A percentile compares a stretch with the other conserved stretches of the same genome.
phyloP scores from a whole-genome alignment of 2,113 vertebrate genomes.

The Castor canadensis region DNA sequence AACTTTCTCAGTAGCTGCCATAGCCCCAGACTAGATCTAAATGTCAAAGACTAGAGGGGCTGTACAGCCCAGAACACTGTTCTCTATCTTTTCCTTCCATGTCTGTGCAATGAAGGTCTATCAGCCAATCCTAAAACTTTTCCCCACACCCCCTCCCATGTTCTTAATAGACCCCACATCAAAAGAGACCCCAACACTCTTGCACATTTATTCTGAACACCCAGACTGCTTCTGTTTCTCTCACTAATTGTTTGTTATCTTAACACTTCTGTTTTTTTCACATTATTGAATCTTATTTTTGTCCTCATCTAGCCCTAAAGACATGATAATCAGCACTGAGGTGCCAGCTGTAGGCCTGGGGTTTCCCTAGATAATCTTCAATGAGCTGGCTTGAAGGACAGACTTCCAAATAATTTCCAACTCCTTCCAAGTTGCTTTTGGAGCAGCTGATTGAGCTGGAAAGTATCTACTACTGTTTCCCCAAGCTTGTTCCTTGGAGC shows the following conservation, averaged over 20 bases:
- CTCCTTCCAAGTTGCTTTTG: not conserved
- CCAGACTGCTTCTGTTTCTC: not conserved
- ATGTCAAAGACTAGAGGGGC: not conserved
- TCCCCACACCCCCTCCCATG: not conserved
- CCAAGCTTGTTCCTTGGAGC: not conserved
- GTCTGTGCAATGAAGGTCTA: not conserved
- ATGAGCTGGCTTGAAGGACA: not conserved
- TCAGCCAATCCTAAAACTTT: not conserved
- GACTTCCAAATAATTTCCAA: not conserved
- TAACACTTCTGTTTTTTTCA: not conserved
- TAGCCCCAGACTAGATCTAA: not conserved
- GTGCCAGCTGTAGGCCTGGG: not conserved
- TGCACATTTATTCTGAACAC: not conserved
- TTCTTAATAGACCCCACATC: not conserved
- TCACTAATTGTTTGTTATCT: not conserved
- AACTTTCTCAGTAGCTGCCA: not conserved
- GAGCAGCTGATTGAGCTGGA: not conserved
- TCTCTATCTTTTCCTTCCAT: slow-evolving; percentile 9
- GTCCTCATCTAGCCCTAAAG: not conserved
- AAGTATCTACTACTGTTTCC: not conserved
- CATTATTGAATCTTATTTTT: not conserved
- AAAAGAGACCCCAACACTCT: not conserved
- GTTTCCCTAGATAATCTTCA: not conserved
- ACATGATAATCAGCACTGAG: not conserved
- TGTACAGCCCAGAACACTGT: not conserved